phyloP scores from a whole-genome alignment of 2,797 vertebrate species.

The Callimico goeldii region DNA sequence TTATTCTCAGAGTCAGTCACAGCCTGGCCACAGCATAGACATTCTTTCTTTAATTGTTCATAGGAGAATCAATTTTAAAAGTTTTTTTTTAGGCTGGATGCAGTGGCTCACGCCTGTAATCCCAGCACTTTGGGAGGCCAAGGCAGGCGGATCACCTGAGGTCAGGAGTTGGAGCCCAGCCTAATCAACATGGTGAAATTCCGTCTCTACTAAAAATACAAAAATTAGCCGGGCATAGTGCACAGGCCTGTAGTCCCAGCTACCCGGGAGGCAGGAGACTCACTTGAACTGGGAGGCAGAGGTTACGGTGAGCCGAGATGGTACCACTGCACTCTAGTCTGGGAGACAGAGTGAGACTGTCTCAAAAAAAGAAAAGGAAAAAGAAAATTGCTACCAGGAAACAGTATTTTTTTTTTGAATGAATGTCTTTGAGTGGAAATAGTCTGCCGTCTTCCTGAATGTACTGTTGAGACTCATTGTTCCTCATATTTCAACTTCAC shows the following conservation, averaged over 20 bases:
- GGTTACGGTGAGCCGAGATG: neutral
- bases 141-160: neutral
- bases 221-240: neutral
- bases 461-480: conserved; percentile 26
- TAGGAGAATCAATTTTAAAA: conserved; percentile 69
- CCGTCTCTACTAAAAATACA: neutral
- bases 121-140: neutral
- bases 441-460: neutral
- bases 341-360: neutral
- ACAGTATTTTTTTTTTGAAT: neutral
- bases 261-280: neutral
- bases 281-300: neutral
- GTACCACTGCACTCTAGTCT: neutral
- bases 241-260: neutral
- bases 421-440: conserved; percentile 39
- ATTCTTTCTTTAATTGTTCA: conserved; percentile 76
- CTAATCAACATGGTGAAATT: neutral
- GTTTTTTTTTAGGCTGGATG: conserved; percentile 43
- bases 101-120: neutral
- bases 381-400: conserved; percentile 67
- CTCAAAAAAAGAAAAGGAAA: neutral
- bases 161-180: neutral
- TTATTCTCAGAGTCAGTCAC: conserved; percentile 60
- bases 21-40: conserved; percentile 31
- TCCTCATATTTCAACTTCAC: conserved; percentile 43